Evolutionary conservation across 2,113 vertebrate genomes (phyloP), one percentile per base, ranked within the genome.

Genomic region (Neotoma lepida): DNA sequence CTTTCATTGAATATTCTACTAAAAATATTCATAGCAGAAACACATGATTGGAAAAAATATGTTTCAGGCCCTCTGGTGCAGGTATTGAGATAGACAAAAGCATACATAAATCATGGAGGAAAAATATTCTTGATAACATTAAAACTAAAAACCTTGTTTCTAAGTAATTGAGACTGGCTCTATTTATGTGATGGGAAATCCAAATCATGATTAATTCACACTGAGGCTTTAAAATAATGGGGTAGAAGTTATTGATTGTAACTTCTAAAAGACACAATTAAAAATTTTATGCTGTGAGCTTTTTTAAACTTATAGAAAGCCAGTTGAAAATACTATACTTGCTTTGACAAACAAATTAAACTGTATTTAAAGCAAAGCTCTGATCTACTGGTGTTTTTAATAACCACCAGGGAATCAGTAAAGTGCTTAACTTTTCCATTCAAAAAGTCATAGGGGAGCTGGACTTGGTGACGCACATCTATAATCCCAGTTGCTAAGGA

Each of bases 321-420:
- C 58, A 91, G 49, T 51, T 92, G 24, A 90, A 49, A 94, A 95
- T 64, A 95, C 20, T 86, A 46, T 58, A 46, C 6, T 71, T 88
- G 61, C 51, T 92, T 66, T 88, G 56, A 89, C 44, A 92, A 93
- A 92, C 49, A 93, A 90, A 85, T 87, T 94, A 92, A 94, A 76
- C 41, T 88, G 13, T 87, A 95, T 33, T 96, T 94, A 80, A 93
- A 96, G 41, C 80, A 89, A 96, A 96, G 76, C 39, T 89, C 30
- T 95, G 74, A 93, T 3, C 39, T 93, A 90, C 44, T 86, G 73
- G 41, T 92, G 71, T 35, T 71, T 88, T 24, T 71, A 90, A 94
- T 71, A 71, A 39, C n/a, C 68, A 39, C n/a, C 18, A 71, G 14
- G 18, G 35, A 92, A 94, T 90, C 33, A 90, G 87, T 64, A 95